Conservation (phyloP, 37 sponge, comb jelly and placozoan species). For the Lycopodina hypogea region DNA sequence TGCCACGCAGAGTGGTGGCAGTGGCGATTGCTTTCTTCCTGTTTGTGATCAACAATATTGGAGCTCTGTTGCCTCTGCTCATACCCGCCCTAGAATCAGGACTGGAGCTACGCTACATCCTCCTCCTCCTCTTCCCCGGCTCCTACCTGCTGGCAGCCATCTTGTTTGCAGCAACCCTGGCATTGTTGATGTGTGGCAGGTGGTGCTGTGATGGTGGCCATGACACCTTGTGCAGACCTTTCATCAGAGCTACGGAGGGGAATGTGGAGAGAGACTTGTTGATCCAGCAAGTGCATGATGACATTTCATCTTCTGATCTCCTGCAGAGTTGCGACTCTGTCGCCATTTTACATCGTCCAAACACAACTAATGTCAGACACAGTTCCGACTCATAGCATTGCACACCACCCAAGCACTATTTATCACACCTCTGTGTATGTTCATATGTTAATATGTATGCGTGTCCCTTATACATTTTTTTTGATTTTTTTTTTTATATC, state of each 20-base stretch:
- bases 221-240: too few relatives aligned
- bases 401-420: too few relatives aligned
- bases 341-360: too few relatives aligned
- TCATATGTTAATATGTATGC: too few relatives aligned
- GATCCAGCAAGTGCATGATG: conserved; percentile 1
- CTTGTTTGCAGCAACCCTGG: conserved; percentile 29
- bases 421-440: too few relatives aligned
- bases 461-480: too few relatives aligned
- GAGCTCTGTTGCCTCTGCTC: conserved; percentile 48
- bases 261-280: background rate
- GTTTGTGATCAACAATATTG: conserved; percentile 72
- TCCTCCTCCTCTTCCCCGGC: conserved; percentile 65
- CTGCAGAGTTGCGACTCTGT: too few relatives aligned
- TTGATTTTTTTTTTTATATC: too few relatives aligned
- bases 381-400: too few relatives aligned
- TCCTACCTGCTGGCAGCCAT: conserved; percentile 47
- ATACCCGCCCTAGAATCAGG: conserved; percentile 26
- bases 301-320: background rate
- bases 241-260: background rate
- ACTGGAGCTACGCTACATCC: conserved; percentile 31
- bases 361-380: too few relatives aligned
- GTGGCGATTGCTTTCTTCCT: conserved; percentile 64
- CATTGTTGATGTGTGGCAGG: background rate
- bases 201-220: background rate
- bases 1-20: conserved; percentile 44